A percentile compares a stretch with the other conserved stretches of the same genome.
phyloP scores from a whole-genome alignment of 1,140 invertebrate genomes.

The Caenorhabditis remanei region DNA sequence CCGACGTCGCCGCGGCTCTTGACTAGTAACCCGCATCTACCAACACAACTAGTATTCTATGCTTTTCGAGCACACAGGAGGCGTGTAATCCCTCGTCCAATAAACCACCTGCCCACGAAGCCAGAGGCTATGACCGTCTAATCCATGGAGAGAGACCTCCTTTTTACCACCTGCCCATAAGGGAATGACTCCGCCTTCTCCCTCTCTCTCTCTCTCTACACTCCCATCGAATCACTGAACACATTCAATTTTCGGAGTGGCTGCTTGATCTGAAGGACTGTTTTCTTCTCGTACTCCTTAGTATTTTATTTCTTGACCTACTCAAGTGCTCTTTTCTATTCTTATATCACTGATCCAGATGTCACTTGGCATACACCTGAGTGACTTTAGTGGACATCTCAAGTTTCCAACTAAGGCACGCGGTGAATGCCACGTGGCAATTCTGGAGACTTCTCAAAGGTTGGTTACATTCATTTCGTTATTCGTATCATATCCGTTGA shows the following conservation, averaged over 20 bases:
- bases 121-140: slow-evolving; percentile 24
- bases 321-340: slow-evolving; percentile 32
- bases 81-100: slow-evolving; percentile 19
- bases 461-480: slow-evolving; percentile 1
- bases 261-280: slow-evolving; percentile 50
- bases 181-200: not conserved
- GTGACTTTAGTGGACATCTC: slow-evolving; percentile 53
- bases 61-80: slow-evolving; percentile 41
- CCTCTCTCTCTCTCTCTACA: no score
- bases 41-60: slow-evolving; percentile 48
- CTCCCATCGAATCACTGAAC: slow-evolving; percentile 8
- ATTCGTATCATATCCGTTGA: not conserved
- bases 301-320: slow-evolving; percentile 49
- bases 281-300: not conserved
- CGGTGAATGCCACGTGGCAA: slow-evolving; percentile 57
- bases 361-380: slow-evolving; percentile 46
- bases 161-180: slow-evolving; percentile 28
- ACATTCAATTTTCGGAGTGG: slow-evolving; percentile 7
- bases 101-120: slow-evolving; percentile 13
- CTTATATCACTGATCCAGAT: not conserved
- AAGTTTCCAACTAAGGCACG: slow-evolving; percentile 54
- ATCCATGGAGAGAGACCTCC: slow-evolving; percentile 33
- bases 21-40: slow-evolving; percentile 39
- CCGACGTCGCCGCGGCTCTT: slow-evolving; percentile 46
- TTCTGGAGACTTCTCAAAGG: not conserved